Conservation (phyloP, 2,888 invertebrate species). For the Stratiomys singularior region DNA sequence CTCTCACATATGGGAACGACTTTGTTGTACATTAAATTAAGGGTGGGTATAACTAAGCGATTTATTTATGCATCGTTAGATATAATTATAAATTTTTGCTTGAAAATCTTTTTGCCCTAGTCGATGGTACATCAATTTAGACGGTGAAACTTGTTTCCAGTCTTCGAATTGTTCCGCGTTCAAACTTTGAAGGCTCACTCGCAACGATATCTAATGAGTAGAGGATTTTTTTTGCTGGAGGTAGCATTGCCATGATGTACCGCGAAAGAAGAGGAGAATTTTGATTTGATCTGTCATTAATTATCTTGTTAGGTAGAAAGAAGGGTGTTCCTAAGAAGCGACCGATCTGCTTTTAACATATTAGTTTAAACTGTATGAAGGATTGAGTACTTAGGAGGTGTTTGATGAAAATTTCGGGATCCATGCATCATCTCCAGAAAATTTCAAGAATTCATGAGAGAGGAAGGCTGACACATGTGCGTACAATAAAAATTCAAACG, state of each 20-base stretch:
- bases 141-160: not conserved
- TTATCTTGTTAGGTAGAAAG: slow-evolving; percentile 38
- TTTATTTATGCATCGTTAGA: slow-evolving; percentile 57
- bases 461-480: slow-evolving; percentile 3
- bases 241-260: not conserved
- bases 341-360: slow-evolving; percentile 7
- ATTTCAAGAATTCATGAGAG: slow-evolving; percentile 8
- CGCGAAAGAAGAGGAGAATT: slow-evolving; percentile 22
- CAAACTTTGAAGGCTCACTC: not conserved
- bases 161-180: not conserved
- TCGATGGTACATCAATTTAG: not conserved
- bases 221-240: not conserved
- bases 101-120: slow-evolving; percentile 14
- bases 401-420: slow-evolving; percentile 26
- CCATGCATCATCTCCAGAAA: not conserved
- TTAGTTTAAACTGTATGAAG: not conserved
- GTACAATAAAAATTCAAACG: not conserved
- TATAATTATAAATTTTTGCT: slow-evolving; percentile 55
- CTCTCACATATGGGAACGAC: not conserved
- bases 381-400: slow-evolving; percentile 42
- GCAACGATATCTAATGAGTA: slow-evolving; percentile 1
- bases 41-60: slow-evolving; percentile 53
- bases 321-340: not conserved
- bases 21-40: not conserved
- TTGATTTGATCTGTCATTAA: slow-evolving; percentile 44